Evolutionary conservation across 2,888 invertebrate species (phyloP), one percentile per base, ranked within the genome.

Genomic region (Meganola albula): DNA sequence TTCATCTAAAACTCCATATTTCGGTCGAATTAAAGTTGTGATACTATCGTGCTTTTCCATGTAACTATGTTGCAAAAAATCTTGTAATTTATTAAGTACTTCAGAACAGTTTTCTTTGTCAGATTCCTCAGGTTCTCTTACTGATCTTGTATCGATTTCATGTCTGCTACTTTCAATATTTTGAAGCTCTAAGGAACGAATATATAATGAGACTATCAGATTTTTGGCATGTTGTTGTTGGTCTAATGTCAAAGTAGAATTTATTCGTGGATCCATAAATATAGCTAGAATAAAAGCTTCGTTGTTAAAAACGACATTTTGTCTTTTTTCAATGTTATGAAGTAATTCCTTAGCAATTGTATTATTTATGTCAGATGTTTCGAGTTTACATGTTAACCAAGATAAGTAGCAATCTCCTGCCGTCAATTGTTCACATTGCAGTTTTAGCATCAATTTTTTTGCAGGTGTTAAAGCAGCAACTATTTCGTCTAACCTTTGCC

Each of bases 371-470:
- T 16, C 16, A 10, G 23, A 6, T 13, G 10, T 11, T 24, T 31
- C 27, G 22, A 32, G 25, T 31, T 35, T 29, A 22, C 42, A 42
- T 18, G 27, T 14, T 32, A 38, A 32, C 42, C 37, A 42, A n/a
- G 28, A 30, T 5, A 38, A 3, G 26, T 38, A 42, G 33, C 37
- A 37, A 34, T 35, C 33, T 6, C 42, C 38, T 4, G 33, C 35
- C 30, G 36, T 35, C 12, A 37, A 16, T 25, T 38, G 38, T 25
- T 38, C 31, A 14, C 27, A 23, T 33, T 42, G 31, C 1, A 42
- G 33, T 18, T 35, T 38, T 27, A 36, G 34, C 26, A 31, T 38
- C 25, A 42, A 31, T n/a, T 33, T 24, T 38, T 36, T 42, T 18
- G 33, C 31, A 8, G 42, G 42, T 23, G 23, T 10, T 7, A 23